phyloP scores from a whole-genome alignment of 2,888 invertebrate species.

The Chelonus formosanus region DNA sequence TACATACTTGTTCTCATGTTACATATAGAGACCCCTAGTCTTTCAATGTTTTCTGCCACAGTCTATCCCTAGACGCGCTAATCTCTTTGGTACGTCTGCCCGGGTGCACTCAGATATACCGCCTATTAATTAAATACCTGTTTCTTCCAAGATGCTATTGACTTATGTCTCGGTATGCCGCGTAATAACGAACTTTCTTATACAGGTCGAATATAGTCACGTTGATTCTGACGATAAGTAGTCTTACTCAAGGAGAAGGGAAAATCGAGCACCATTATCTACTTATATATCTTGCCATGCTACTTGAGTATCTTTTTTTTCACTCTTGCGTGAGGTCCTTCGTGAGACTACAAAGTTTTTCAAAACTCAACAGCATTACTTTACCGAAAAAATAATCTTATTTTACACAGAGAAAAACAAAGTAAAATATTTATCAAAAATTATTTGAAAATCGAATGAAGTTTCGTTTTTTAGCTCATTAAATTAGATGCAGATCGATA shows the following conservation, averaged over 20 bases:
- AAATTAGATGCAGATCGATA: no score
- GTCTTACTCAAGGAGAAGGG: slow-evolving; percentile 4
- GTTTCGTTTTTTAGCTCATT: no score
- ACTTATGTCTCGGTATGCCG: slow-evolving; percentile 8
- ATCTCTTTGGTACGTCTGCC: slow-evolving; percentile 21
- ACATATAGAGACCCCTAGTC: background rate
- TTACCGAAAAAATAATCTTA: no score
- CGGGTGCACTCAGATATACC: slow-evolving; percentile 17
- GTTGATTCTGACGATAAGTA: slow-evolving; percentile 17
- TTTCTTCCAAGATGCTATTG: slow-evolving; percentile 18
- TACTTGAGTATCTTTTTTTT: background rate
- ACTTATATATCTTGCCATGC: background rate
- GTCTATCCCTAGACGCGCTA: slow-evolving; percentile 19
- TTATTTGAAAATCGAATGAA: no score
- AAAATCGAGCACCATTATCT: slow-evolving; percentile 11
- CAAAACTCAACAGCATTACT: no score
- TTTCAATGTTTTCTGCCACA: no score
- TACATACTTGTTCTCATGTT: slow-evolving; percentile 2
- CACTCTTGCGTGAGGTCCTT: no score
- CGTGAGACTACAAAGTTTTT: no score
- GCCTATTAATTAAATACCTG: slow-evolving; percentile 34
- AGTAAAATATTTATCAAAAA: no score
- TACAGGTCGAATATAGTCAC: background rate
- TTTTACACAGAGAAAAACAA: no score
- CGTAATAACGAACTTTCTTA: slow-evolving; percentile 23